Base-by-base conservation (phyloP, 1,140 invertebrate genomes). In the Tyrophagus putrescentiae region DNA sequence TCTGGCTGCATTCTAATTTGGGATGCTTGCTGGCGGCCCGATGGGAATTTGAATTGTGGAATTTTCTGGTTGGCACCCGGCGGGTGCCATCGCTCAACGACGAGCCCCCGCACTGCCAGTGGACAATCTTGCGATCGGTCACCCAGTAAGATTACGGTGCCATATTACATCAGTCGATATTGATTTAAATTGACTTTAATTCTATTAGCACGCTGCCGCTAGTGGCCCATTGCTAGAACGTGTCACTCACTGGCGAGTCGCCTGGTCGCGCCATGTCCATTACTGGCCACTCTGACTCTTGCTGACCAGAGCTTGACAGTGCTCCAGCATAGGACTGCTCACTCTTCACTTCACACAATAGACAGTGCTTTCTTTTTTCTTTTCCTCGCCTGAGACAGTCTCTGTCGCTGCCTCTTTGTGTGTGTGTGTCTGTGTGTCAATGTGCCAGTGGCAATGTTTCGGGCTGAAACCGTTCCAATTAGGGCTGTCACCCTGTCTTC, bases 161-260 rank as follows among this genome's bases (percentile, higher is more conserved):
- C 7, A 48, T 48, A 48, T 48, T 48, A 48, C 45, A 48, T n/a
- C n/a, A 7, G 36, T 13, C 36, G 45, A 48, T 48, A 48, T 48
- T 48, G 45, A 48, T 48, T 48, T 48, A 18, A 48, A 48, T 48
- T 48, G 45, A 48, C 45, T 48, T 48, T 48, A 48, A 48, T 48
- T 48, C 45, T 48, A 48, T 48, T 48, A 48, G 45, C 45, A 48
- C 45, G 21, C 13, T 25, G 31, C 18, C 13, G 9, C 45, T 21
- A 48, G 7, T 48, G 45, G 7, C n/a, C n/a, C n/a, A n/a, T n/a
- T n/a, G n/a, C n/a, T n/a, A n/a, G n/a, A 48, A 48, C 45, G 7
- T 48, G 45, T 48, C 45, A 48, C 45, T 13, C 45, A 39, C 21
- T 21, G 36, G 21, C n/a, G n/a, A n/a, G n/a, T n/a, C n/a, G n/a